Evolutionary conservation across 2,888 invertebrate species (phyloP), one percentile per base, ranked within the genome.

Genomic region (Napeogenes inachia): DNA sequence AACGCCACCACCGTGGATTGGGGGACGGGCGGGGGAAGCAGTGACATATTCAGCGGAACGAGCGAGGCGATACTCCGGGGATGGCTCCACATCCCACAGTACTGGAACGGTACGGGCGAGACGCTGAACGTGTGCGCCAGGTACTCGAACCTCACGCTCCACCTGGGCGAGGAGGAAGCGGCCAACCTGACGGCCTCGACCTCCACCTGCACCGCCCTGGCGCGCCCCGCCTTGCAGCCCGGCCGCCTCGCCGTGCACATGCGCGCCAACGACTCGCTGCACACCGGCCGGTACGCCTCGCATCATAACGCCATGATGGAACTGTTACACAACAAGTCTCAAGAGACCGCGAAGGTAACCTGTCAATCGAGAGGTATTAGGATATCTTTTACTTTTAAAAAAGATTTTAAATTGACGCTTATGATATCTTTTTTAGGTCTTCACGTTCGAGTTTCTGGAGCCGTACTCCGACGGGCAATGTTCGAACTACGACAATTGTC

Each of bases 381-480:
- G 42, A 35, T 42, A 42, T 42, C 10, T 2, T 42, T 42, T 42
- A 42, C 2, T 6, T 42, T 42, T 10, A 21, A 21, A 21, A 21
- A 21, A 21, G 1, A 42, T 42, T 42, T 42, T 42, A 32, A 32
- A 57, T 10, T 10, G 6, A 30, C n/a, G 6, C 58, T 54, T 21
- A 13, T 47, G 45, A 46, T 30, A 12, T 54, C 42, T 62, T 53
- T 38, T 62, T 45, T 74, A 92, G 92, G 91, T 96, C 0, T 96
- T 97, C 73, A 97, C 97, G 0, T 96, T 96, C 75, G 96, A 97
- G 79, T 96, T 96, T 80, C 87, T 98, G 66, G 97, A 98, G 79
- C 97, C 98, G 0, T 98, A 94, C 82, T 95, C 95, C 60, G 94
- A 94, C 63, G 96, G 96, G 0, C 92, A 94, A 38, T 98, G 98